A percentile compares a stretch with the other conserved stretches of the same genome.
These are phyloP conservation scores for Leuctra nigra DNA, from an alignment of 2,888 invertebrate genomes.

Conservation along the genomic window DNA sequence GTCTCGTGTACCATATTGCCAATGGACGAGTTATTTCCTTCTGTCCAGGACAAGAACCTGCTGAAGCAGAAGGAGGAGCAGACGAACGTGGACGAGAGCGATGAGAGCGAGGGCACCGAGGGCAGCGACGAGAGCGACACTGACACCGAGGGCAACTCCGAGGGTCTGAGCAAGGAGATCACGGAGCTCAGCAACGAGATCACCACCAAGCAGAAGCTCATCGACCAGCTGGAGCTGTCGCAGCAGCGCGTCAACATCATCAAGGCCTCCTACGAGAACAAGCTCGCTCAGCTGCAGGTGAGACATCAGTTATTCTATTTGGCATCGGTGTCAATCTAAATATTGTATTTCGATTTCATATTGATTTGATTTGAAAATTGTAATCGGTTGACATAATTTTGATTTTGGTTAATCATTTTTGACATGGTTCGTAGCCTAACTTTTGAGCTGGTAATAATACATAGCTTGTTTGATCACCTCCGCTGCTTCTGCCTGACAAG, in stretches of 20 bases:
- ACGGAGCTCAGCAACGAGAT: slow-evolving; percentile 89
- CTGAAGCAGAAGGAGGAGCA: slow-evolving; percentile 55
- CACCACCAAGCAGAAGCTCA: slow-evolving; percentile 87
- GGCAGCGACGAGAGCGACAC: slow-evolving; percentile 40
- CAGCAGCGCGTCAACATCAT: slow-evolving; percentile 80
- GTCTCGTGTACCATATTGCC: no score
- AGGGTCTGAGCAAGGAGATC: slow-evolving; percentile 55
- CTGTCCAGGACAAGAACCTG: background rate
- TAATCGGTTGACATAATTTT: no score
- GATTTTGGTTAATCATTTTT: no score
- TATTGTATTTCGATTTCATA: no score
- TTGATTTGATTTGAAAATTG: no score
- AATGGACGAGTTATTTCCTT: background rate
- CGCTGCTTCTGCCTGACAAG: no score
- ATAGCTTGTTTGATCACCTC: no score
- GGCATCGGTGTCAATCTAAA: no score
- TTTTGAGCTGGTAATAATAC: no score
- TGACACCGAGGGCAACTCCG: slow-evolving; percentile 23
- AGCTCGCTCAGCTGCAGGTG: slow-evolving; percentile 72
- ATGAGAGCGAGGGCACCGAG: slow-evolving; percentile 40
- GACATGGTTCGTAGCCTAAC: no score
- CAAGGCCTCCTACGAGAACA: slow-evolving; percentile 87
- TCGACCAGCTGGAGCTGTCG: slow-evolving; percentile 87
- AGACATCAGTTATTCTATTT: no score
- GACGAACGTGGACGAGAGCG: slow-evolving; percentile 46